A percentile compares a stretch with the other conserved stretches of the same genome.
phyloP scores from a whole-genome alignment of 2,888 invertebrate species.

The Nephrotoma flavescens region DNA sequence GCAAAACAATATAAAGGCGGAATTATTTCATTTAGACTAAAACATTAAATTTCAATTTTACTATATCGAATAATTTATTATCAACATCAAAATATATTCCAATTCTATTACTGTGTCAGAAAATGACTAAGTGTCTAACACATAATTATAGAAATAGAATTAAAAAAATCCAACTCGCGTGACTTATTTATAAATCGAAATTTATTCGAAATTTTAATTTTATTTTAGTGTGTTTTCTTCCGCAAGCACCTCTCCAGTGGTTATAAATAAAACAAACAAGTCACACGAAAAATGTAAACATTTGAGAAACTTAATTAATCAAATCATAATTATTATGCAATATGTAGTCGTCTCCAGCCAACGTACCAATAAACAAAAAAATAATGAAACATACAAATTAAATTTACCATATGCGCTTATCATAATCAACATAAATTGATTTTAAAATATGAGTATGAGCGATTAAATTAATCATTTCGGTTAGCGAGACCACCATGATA shows the following conservation, averaged over 20 bases:
- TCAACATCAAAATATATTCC: not conserved
- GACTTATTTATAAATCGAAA: not conserved
- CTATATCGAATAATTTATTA: not conserved
- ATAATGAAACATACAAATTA: not conserved
- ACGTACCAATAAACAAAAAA: not conserved
- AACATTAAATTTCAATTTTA: not conserved
- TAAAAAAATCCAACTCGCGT: not conserved
- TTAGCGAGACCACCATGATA: not conserved
- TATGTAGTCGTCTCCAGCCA: not conserved
- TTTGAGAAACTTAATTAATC: not conserved
- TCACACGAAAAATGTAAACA: not conserved
- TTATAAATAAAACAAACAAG: not conserved
- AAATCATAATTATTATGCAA: not conserved
- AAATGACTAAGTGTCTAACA: not conserved
- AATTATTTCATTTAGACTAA: not conserved
- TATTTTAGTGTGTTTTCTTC: not conserved
- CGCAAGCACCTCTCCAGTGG: not conserved
- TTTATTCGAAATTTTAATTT: not conserved
- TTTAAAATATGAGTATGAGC: not conserved
- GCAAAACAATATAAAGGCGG: not conserved
- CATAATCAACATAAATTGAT: not conserved
- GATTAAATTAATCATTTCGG: not conserved
- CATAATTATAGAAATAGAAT: not conserved
- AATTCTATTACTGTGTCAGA: not conserved
- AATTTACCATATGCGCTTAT: not conserved